Evolutionary conservation across 2,888 invertebrate species (phyloP).

Genomic region (Amphipyra tragopoginis): DNA sequence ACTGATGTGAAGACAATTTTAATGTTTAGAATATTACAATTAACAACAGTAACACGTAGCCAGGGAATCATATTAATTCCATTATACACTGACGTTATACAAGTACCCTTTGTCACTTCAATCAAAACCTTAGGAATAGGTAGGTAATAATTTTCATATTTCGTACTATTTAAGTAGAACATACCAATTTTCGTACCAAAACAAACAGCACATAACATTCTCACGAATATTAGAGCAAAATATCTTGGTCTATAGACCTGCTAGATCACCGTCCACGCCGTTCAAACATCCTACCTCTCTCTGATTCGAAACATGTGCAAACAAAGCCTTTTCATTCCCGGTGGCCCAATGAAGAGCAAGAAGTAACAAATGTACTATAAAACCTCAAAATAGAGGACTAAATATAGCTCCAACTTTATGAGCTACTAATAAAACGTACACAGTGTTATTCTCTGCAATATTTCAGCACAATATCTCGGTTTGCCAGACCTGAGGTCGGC

Average conservation of each 20-base stretch:
- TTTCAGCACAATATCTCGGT: slow-evolving; percentile 7
- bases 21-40: background rate
- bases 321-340: background rate
- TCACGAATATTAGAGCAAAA: too few species aligned
- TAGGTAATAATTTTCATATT: too few species aligned
- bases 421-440: slow-evolving; percentile 2
- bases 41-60: background rate
- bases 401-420: slow-evolving; percentile 3
- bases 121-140: too few species aligned
- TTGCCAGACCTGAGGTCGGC: slow-evolving; percentile 1
- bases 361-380: background rate
- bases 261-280: background rate
- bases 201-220: too few species aligned
- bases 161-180: too few species aligned
- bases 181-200: too few species aligned
- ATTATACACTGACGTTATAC: background rate
- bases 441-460: slow-evolving; percentile 10
- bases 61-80: background rate
- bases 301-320: background rate
- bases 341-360: background rate
- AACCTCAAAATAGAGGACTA: background rate
- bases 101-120: too few species aligned
- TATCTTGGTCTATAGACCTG: background rate
- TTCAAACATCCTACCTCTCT: background rate
- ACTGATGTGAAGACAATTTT: background rate